phyloP scores from a whole-genome alignment of 53 echinoderm and acorn worm genomes.

The Holothuria scabra region DNA sequence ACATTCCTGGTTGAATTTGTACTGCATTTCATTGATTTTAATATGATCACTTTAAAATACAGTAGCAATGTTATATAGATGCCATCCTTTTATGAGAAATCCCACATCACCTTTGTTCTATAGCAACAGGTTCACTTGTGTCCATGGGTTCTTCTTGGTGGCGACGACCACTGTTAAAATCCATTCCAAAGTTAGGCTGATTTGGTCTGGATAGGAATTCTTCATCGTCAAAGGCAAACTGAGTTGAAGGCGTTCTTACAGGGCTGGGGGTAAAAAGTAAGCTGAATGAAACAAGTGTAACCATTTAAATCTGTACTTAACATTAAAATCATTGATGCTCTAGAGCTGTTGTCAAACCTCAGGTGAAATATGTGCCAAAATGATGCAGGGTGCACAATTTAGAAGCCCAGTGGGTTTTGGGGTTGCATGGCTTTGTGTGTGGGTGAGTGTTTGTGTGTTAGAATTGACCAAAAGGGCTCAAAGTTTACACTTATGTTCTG shows the following conservation, averaged over 20 bases:
- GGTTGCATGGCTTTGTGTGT: too few relatives aligned
- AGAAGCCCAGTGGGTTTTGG: too few relatives aligned
- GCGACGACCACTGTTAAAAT: background rate
- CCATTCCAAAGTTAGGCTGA: conserved; percentile 19
- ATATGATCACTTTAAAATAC: conserved; percentile 22
- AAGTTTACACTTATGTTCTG: too few relatives aligned
- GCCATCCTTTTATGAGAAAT: background rate
- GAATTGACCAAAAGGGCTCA: too few relatives aligned
- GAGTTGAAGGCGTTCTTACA: conserved; percentile 82
- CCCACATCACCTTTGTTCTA: conserved; percentile 50
- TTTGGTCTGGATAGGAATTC: conserved; percentile 69
- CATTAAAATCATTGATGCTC: too few relatives aligned
- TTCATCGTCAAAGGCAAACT: conserved; percentile 94
- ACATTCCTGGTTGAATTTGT: background rate
- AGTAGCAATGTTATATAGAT: background rate
- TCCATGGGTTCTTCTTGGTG: conserved; percentile 86
- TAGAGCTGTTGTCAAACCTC: too few relatives aligned
- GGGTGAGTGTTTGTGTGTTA: too few relatives aligned
- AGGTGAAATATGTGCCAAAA: too few relatives aligned
- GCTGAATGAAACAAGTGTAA: too few relatives aligned
- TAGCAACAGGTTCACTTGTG: conserved; percentile 72
- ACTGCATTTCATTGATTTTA: conserved; percentile 33
- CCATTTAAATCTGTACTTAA: too few relatives aligned
- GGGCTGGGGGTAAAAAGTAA: conserved; percentile 40
- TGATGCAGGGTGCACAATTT: too few relatives aligned